Evolutionary conservation across 2,888 invertebrate species (phyloP), one percentile per base, ranked within the genome.

Genomic region (Leptinotarsa rubiginosa): DNA sequence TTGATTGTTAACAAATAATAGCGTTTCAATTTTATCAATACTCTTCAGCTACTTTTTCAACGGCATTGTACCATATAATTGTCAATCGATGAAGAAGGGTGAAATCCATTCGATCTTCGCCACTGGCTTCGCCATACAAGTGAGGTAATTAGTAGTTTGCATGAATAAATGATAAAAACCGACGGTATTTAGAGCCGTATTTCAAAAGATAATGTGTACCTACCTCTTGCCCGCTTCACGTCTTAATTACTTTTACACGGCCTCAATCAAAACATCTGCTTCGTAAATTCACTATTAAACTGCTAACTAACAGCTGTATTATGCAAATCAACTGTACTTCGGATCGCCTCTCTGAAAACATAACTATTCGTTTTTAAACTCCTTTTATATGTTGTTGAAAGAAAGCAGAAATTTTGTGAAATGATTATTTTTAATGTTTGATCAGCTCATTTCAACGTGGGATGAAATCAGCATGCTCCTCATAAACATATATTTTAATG

Each of bases 241-340:
- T 84, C 83, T 84, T 84, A 84, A 84, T 84, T 83, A 83, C 83
- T 83, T 83, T 82, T 83, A 82, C 81, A 81, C 83, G 80, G 83
- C 79, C 82, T 81, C 82, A 84, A 85, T 85, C 84, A 85, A 84
- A 85, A 84, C 85, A 85, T 83, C 85, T 84, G 85, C 83, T 81
- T 76, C 81, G 81, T 83, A 83, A 83, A 82, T 80, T 82, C 78
- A 76, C 76, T 79, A 80, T 75, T 78, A 81, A 83, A 81, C 80
- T 81, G 81, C 81, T 77, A 75, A 77, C 75, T 77, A 77, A 79
- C 79, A 78, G 78, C 79, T 79, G 79, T 73, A 80, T 77, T 77
- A 79, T 80, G 80, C 79, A 75, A 79, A 78, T 77, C n/a, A 64
- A 68, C 25, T 22, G 70, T 41, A 64, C 64, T 75, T 65, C 56